A percentile compares a stretch with the other conserved stretches of the same genome.
Conservation (phyloP, 1,140 invertebrate species). For the Hydropsyche tenuis region DNA sequence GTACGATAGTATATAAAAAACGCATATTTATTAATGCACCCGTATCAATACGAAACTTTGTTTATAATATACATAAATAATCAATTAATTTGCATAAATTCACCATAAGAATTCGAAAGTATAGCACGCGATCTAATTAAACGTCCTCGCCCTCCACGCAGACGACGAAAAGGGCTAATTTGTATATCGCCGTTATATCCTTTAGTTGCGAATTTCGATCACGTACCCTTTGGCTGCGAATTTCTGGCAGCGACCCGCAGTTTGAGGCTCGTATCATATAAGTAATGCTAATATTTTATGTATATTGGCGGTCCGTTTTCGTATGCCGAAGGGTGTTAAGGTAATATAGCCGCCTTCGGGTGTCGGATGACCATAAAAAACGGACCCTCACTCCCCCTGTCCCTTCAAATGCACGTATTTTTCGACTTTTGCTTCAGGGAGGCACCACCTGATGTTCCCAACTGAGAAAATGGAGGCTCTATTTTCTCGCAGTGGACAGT, state of each 20-base stretch:
- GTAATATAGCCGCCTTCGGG: constrained; percentile 20
- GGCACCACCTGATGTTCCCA: constrained; percentile 1
- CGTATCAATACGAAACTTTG: not conserved
- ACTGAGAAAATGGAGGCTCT: constrained; percentile 8
- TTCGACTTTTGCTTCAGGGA: not conserved
- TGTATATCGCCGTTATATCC: no score
- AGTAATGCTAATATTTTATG: constrained; percentile 32
- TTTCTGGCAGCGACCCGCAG: constrained; percentile 1
- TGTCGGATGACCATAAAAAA: not conserved
- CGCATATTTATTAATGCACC: not conserved
- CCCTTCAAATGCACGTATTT: not conserved
- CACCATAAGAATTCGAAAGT: no score
- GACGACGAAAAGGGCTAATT: not conserved
- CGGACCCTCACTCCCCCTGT: not conserved
- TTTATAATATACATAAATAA: no score
- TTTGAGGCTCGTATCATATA: constrained; percentile 8
- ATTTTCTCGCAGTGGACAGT: constrained; percentile 13
- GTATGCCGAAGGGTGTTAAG: constrained; percentile 21
- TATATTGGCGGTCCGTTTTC: constrained; percentile 26
- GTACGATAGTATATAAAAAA: no score
- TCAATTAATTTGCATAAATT: no score
- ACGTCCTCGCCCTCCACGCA: not conserved
- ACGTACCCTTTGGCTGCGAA: no score
- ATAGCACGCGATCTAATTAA: no score
- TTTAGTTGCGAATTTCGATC: no score